Conservation (phyloP, 92 coral and sea anemone species). For the Epizoanthus ramosus region DNA sequence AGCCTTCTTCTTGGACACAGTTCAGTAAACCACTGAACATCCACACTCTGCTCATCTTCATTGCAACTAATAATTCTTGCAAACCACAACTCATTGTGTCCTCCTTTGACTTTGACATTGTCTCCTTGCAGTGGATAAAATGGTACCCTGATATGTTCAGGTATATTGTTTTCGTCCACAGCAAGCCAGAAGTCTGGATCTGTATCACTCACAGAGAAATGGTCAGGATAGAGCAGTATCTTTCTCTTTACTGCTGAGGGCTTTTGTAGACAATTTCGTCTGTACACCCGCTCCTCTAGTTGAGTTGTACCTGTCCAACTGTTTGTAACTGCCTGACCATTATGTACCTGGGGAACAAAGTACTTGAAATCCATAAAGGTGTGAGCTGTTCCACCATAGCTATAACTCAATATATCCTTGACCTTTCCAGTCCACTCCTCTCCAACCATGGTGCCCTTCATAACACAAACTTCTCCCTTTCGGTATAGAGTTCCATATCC, state of each 20-base stretch:
- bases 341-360: not conserved
- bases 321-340: not conserved
- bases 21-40: too few species aligned
- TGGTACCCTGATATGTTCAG: not conserved
- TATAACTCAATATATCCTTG: not conserved
- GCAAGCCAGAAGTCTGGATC: not conserved
- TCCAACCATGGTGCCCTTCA: not conserved
- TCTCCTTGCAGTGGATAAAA: not conserved
- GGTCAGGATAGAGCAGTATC: not conserved
- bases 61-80: not conserved
- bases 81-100: not conserved
- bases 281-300: not conserved
- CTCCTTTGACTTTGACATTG: not conserved
- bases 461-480: not conserved
- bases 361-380: slow-evolving; percentile 1
- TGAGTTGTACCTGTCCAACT: not conserved
- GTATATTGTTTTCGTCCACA: not conserved
- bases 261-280: not conserved
- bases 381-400: not conserved
- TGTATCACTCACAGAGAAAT: not conserved
- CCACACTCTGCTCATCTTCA: too few species aligned
- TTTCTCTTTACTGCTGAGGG: not conserved
- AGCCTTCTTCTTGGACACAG: too few species aligned
- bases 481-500: too few species aligned
- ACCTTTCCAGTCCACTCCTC: not conserved